Conservation (phyloP, 2,888 invertebrate genomes). For the Aradus depressus region DNA sequence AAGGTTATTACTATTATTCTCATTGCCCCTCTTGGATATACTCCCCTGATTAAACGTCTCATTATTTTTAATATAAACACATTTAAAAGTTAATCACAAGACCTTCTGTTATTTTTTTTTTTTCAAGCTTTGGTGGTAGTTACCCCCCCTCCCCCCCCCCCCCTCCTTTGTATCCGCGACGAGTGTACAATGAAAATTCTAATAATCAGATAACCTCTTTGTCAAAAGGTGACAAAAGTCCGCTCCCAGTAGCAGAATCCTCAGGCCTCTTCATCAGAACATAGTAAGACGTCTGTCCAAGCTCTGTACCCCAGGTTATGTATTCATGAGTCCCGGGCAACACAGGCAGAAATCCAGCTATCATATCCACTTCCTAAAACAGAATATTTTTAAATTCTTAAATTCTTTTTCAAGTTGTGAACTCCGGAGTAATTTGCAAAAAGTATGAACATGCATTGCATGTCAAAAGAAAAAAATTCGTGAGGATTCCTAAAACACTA, state of each 20-base stretch:
- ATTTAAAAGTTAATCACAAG: no score
- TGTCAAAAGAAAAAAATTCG: not conserved
- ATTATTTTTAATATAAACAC: not conserved
- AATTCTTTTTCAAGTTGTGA: not conserved
- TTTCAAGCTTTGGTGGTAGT: no score
- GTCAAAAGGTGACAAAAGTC: conserved; percentile 70
- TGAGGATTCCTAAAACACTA: not conserved
- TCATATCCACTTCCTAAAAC: conserved; percentile 60
- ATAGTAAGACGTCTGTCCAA: conserved; percentile 67
- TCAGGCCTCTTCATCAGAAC: conserved; percentile 69
- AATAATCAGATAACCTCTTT: conserved; percentile 42
- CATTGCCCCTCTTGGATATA: no score
- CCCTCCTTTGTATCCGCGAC: no score
- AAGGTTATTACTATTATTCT: not conserved
- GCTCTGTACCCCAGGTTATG: conserved; percentile 49
- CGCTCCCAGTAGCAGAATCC: conserved; percentile 72
- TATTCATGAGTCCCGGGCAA: conserved; percentile 37
- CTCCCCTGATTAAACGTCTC: not conserved
- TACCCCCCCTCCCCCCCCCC: no score
- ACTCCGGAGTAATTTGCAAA: not conserved
- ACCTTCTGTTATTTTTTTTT: not conserved
- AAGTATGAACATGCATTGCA: not conserved
- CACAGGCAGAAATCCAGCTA: conserved; percentile 63
- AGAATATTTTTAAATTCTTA: conserved; percentile 9
- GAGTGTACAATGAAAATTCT: no score